phyloP scores from a whole-genome alignment of 2,113 vertebrate genomes.

The Tyto alba region DNA sequence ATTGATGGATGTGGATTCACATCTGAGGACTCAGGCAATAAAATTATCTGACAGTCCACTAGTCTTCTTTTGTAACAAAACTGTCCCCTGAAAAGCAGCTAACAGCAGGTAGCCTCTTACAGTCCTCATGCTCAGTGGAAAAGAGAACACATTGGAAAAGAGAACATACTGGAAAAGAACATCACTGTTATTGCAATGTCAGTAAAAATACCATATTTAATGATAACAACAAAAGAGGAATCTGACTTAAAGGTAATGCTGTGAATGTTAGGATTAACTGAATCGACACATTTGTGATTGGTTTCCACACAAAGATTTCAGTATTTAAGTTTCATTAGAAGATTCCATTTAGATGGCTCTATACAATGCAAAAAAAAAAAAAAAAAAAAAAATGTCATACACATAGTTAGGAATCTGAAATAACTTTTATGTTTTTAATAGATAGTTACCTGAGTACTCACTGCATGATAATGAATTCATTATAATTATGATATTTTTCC shows the following conservation, averaged over 20 bases:
- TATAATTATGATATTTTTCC: neutral
- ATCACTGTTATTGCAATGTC: neutral
- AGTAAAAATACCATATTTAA: neutral
- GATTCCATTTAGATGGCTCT: neutral
- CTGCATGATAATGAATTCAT: neutral
- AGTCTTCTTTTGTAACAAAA: neutral
- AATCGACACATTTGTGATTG: neutral
- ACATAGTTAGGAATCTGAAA: neutral
- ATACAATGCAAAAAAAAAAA: neutral
- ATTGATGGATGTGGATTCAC: neutral
- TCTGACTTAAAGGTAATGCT: neutral
- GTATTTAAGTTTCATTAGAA: neutral
- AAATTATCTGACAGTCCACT: neutral
- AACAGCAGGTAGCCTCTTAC: neutral
- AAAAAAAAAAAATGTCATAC: neutral
- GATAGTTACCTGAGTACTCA: neutral
- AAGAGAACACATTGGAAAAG: neutral
- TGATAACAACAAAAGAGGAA: neutral
- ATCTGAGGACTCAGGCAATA: neutral
- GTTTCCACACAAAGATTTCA: neutral
- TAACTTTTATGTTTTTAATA: neutral
- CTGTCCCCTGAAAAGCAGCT: neutral
- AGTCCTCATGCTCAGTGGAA: neutral
- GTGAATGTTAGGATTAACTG: neutral
- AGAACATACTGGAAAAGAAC: neutral